Percentiles rank a stretch among this genome's conserved stretches.
Evolutionary conservation across 1,140 invertebrate species (phyloP).

Genomic region (Pseudomyrmex cubaensis): DNA sequence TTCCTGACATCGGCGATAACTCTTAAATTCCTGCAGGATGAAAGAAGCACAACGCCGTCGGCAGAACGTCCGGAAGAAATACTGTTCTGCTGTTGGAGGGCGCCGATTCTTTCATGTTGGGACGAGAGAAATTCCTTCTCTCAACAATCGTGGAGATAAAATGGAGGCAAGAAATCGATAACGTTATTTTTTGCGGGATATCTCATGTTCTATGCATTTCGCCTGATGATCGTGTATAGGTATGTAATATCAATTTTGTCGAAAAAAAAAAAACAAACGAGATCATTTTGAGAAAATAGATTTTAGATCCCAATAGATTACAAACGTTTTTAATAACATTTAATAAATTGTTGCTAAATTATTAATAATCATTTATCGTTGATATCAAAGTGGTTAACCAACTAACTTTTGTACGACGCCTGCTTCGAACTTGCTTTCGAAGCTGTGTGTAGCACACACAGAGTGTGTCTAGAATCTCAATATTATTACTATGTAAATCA

Average conservation of each 20-base stretch:
- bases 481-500: conserved; percentile 85
- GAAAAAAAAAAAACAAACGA: not conserved
- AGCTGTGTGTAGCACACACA: conserved; percentile 39
- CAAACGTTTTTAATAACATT: not conserved
- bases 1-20: conserved; percentile 68
- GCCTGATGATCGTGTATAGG: not conserved
- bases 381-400: not conserved
- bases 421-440: not conserved
- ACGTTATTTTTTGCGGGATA: conserved; percentile 36
- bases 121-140: conserved; percentile 63
- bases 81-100: conserved; percentile 60
- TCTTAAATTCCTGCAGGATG: conserved; percentile 67
- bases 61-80: conserved; percentile 63
- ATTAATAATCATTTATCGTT: conserved; percentile 5
- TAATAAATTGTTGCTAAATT: not conserved
- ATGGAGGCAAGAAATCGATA: conserved; percentile 60
- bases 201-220: conserved; percentile 9
- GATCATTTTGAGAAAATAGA: conserved; percentile 1
- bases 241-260: not conserved
- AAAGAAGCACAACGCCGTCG: conserved; percentile 68
- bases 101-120: conserved; percentile 51
- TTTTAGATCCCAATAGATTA: not conserved
- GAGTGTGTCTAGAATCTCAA: conserved; percentile 73
- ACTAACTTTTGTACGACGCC: not conserved
- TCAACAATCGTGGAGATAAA: conserved; percentile 54